Evolutionary conservation across 2,797 vertebrate genomes (phyloP).

Genomic region (Botia almorhae): DNA sequence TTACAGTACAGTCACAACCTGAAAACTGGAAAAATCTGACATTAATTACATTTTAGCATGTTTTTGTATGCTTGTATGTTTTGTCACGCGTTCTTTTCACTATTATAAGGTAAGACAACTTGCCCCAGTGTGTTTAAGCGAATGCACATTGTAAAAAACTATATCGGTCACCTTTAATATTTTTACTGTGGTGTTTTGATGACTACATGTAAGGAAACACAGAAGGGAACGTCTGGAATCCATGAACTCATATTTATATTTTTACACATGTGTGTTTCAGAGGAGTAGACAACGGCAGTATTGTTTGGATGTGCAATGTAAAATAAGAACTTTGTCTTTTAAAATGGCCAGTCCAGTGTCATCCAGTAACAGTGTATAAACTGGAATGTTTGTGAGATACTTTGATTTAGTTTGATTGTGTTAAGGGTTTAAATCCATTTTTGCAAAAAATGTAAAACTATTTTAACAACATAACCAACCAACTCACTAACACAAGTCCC

Average conservation of each 20-base stretch:
- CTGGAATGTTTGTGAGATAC: neutral
- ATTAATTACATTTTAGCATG: conserved; percentile 26
- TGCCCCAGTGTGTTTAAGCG: conserved; percentile 70
- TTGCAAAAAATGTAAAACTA: neutral
- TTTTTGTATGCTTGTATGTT: conserved; percentile 63
- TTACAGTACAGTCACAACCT: neutral
- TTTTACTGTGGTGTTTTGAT: conserved; percentile 19
- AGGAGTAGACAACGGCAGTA: conserved; percentile 25
- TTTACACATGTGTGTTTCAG: conserved; percentile 13
- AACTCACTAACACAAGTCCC: neutral
- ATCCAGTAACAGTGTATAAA: neutral
- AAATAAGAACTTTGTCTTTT: conserved; percentile 7
- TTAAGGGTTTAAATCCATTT: neutral
- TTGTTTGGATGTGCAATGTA: conserved; percentile 30
- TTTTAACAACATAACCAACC: neutral
- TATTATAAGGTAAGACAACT: conserved; percentile 69
- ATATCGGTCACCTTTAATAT: conserved; percentile 46
- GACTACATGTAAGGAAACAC: conserved; percentile 3
- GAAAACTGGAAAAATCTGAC: neutral
- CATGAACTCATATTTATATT: neutral
- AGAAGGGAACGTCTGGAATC: neutral
- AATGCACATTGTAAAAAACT: conserved; percentile 61
- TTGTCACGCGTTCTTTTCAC: conserved; percentile 67
- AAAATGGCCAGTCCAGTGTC: conserved; percentile 8
- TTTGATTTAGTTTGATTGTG: neutral